Percentiles rank a stretch among this genome's conserved stretches.
Conservation (phyloP, 2,113 vertebrate species). For the Notechis scutatus region DNA sequence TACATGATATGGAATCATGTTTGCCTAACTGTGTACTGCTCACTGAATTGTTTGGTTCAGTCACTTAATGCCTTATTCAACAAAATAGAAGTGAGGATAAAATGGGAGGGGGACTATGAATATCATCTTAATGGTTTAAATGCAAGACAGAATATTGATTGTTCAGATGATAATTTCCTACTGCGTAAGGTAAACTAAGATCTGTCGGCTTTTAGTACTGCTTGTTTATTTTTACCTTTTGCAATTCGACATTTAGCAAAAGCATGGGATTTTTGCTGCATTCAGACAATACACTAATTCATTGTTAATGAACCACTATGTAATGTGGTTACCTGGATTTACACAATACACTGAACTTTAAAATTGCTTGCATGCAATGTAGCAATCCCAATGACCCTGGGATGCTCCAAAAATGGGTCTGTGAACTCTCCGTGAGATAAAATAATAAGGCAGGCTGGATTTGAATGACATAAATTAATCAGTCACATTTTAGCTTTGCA, state of each 20-base stretch:
- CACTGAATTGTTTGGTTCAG: background rate
- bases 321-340: background rate
- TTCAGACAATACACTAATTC: background rate
- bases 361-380: background rate
- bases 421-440: background rate
- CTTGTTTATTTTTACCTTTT: background rate
- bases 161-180: background rate
- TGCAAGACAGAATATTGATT: background rate
- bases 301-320: background rate
- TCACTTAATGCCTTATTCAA: background rate
- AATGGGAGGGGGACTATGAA: background rate
- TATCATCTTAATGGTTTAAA: background rate
- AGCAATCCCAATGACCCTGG: background rate
- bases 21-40: background rate
- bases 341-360: background rate
- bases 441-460: background rate
- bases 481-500: background rate
- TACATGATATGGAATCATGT: background rate
- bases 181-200: background rate
- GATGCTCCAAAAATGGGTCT: background rate
- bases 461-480: background rate
- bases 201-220: background rate
- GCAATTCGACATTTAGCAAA: background rate
- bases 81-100: background rate
- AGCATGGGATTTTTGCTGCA: background rate